Evolutionary conservation across 2,113 vertebrate genomes (phyloP), one percentile per base, ranked within the genome.

Genomic region (Syngnathoides biaculeatus): DNA sequence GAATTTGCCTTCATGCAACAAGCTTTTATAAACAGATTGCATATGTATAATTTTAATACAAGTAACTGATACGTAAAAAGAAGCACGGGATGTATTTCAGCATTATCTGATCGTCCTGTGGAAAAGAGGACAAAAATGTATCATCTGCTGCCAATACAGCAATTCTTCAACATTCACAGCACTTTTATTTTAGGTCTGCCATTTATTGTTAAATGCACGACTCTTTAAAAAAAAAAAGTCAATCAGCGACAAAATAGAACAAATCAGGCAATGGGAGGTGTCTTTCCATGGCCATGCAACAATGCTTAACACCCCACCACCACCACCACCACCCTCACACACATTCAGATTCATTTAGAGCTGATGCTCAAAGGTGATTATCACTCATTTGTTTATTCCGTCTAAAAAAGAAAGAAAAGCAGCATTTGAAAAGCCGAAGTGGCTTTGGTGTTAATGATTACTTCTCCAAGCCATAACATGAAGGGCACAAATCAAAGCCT

Each of bases 401-500:
- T 88, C 85, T 87, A 88, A 89, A 91, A 57, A 90, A 87, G 86
- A 83, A 86, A 86, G 87, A 89, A 91, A 90, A 91, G 85, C 77
- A 79, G 78, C 79, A 82, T 92, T 91, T 89, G 84, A 90, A 92
- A 90, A 88, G 88, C 82, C 89, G 90, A 90, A 92, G 89, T 91
- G 88, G 89, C 90, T 92, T 84, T 87, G 88, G 85, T 86, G 86
- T 90, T 91, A 91, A 91, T 92, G 89, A 92, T 92, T 90, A 90
- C 88, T 91, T 92, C 90, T 90, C 88, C 88, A 87, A 90, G 88
- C 89, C 87, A 89, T 91, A 92, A 92, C 92, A 91, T 91, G 89
- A 92, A 91, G 91, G 90, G 89, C 91, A 89, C 91, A 92, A 92
- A 92, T 92, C 91, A 92, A 91, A 92, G 91, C 87, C 88, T 87